Evolutionary conservation across 2,113 vertebrate species (phyloP).

Genomic region (Gallinago undulata): DNA sequence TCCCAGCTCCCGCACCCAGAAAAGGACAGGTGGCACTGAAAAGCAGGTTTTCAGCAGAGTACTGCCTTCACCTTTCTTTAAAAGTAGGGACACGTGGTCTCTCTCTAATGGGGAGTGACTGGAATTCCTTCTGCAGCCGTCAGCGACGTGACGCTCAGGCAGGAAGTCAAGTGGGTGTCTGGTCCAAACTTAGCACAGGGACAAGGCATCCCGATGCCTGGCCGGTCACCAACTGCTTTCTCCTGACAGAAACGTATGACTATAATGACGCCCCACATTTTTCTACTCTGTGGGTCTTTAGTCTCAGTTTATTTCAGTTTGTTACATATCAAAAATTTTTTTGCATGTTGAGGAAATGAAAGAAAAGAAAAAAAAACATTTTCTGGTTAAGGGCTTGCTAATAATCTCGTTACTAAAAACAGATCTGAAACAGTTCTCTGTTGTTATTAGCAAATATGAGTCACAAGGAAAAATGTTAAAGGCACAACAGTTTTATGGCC

Average conservation of each 20-base stretch:
- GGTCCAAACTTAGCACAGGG: slow-evolving; percentile 24
- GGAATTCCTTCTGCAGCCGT: slow-evolving; percentile 2
- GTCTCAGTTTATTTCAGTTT: slow-evolving; percentile 6
- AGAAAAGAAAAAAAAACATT: neutral
- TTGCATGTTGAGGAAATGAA: neutral
- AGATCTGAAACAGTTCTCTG: neutral
- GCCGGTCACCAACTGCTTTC: neutral
- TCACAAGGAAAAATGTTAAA: neutral
- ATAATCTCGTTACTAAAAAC: neutral
- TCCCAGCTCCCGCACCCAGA: neutral
- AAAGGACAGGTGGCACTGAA: neutral
- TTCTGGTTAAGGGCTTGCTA: neutral
- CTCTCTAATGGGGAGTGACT: neutral
- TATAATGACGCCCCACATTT: neutral
- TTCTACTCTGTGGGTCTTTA: neutral
- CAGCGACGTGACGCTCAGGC: neutral
- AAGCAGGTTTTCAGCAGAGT: neutral
- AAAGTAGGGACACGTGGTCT: neutral
- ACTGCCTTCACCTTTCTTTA: neutral
- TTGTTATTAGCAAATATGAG: neutral
- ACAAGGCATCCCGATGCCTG: slow-evolving; percentile 19
- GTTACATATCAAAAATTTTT: neutral
- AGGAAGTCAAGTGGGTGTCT: slow-evolving; percentile 31
- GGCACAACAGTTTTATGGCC: neutral
- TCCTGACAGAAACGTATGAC: neutral